Percentiles rank a stretch among this genome's conserved stretches.
Conservation (phyloP, 1,140 invertebrate genomes). For the Diachasmimorpha longicaudata region DNA sequence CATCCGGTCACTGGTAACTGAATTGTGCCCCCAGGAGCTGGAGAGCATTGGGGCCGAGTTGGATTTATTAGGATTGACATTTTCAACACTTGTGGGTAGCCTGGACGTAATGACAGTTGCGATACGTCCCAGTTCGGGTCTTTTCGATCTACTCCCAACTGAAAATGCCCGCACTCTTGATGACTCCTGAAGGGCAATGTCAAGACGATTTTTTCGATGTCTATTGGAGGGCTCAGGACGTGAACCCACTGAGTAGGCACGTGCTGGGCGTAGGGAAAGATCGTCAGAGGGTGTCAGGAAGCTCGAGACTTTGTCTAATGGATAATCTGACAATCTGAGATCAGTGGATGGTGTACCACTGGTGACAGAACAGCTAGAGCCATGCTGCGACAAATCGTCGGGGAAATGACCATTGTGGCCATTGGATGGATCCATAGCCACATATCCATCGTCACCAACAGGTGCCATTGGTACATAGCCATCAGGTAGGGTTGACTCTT, state of each 20-base stretch:
- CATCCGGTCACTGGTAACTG: conserved; percentile 67
- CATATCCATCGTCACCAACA: conserved; percentile 66
- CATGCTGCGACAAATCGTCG: conserved; percentile 65
- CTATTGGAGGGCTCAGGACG: conserved; percentile 67
- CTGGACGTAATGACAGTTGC: conserved; percentile 67
- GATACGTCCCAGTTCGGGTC: conserved; percentile 55
- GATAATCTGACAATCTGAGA: conserved; percentile 68
- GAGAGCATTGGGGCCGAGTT: conserved; percentile 59
- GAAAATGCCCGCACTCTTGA: conserved; percentile 72
- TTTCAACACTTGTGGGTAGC: conserved; percentile 59
- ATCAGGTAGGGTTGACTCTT: conserved; percentile 54
- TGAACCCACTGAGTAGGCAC: conserved; percentile 89
- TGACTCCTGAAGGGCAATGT: conserved; percentile 54
- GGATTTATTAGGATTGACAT: conserved; percentile 54
- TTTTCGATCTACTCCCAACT: conserved; percentile 71
- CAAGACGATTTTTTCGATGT: conserved; percentile 59
- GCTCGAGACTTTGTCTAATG: conserved; percentile 71
- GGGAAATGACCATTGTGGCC: conserved; percentile 53
- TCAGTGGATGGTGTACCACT: conserved; percentile 75
- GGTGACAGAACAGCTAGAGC: conserved; percentile 74
- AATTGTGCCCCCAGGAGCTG: conserved; percentile 66
- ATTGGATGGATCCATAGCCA: conserved; percentile 69
- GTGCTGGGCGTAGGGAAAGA: conserved; percentile 67
- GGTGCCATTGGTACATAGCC: conserved; percentile 73
- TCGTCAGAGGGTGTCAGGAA: conserved; percentile 70